Percentiles rank a stretch among this genome's conserved stretches.
These are phyloP conservation scores for Pelobates fuscus DNA, from an alignment of 2,113 vertebrate genomes.

Conservation along the genomic window DNA sequence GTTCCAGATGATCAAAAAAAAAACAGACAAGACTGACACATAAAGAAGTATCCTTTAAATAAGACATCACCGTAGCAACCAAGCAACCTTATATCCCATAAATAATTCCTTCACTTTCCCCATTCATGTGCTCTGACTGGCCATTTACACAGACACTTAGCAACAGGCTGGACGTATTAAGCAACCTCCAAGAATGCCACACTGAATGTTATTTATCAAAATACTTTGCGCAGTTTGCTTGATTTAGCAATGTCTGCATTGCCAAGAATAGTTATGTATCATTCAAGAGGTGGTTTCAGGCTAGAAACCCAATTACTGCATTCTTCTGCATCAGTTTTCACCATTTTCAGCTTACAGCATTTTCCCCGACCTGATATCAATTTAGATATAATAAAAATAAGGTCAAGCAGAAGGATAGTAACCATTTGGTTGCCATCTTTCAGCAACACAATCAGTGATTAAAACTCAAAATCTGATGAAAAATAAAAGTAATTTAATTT, in stretches of 20 bases:
- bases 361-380: not conserved
- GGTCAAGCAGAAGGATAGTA: not conserved
- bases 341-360: not conserved
- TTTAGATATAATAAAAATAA: not conserved
- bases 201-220: conserved; percentile 23
- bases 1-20: no score
- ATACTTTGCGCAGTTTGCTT: conserved; percentile 21
- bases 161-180: conserved; percentile 10
- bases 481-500: no score
- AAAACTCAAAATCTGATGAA: no score
- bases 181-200: conserved; percentile 7
- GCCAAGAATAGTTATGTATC: conserved; percentile 13
- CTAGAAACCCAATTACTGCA: conserved; percentile 1
- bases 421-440: no score
- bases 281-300: conserved; percentile 2
- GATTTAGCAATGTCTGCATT: conserved; percentile 31
- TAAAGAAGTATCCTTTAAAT: conserved; percentile 3
- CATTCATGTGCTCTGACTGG: conserved; percentile 13
- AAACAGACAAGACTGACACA: conserved; percentile 22
- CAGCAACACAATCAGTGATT: no score
- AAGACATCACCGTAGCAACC: conserved; percentile 17
- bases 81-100: conserved; percentile 16
- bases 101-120: conserved; percentile 22
- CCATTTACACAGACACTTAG: conserved; percentile 28
- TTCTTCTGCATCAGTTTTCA: conserved; percentile 1